Conservation (phyloP, 1,140 invertebrate genomes). For the Chrysomallon squamiferum region DNA sequence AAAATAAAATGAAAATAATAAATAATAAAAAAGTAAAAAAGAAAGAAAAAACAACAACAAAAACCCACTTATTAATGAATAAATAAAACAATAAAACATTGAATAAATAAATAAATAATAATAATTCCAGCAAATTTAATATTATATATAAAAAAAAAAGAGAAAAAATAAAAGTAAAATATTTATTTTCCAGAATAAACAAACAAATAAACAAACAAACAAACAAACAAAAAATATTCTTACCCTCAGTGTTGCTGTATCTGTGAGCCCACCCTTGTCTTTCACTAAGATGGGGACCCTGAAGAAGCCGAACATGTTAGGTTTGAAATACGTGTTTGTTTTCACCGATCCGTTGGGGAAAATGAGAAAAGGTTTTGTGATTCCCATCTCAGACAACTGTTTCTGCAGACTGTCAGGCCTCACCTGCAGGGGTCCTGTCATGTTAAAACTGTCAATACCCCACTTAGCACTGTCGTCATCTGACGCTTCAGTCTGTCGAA, state of each 20-base stretch:
- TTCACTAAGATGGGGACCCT: constrained; percentile 88
- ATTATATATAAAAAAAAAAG: too few relatives aligned
- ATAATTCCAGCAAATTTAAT: too few relatives aligned
- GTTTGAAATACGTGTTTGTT: constrained; percentile 93
- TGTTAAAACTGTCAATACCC: constrained; percentile 78
- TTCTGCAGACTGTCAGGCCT: constrained; percentile 67
- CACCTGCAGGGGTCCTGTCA: constrained; percentile 75
- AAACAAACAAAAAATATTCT: too few relatives aligned
- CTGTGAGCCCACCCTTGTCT: constrained; percentile 79
- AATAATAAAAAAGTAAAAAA: too few relatives aligned
- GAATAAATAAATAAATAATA: too few relatives aligned
- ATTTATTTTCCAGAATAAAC: too few relatives aligned
- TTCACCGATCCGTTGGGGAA: constrained; percentile 79
- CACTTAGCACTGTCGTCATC: constrained; percentile 82
- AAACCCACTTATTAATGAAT: too few relatives aligned
- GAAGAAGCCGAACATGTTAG: constrained; percentile 96
- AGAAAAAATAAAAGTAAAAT: too few relatives aligned
- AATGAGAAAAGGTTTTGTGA: constrained; percentile 83
- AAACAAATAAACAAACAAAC: too few relatives aligned
- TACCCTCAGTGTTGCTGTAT: constrained; percentile 61
- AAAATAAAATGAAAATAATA: too few relatives aligned
- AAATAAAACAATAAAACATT: too few relatives aligned
- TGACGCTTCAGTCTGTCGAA: constrained; percentile 71
- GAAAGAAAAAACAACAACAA: too few relatives aligned
- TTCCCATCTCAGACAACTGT: constrained; percentile 74